Base-by-base conservation (phyloP, 2,113 vertebrate species). In the Daubentonia madagascariensis region DNA sequence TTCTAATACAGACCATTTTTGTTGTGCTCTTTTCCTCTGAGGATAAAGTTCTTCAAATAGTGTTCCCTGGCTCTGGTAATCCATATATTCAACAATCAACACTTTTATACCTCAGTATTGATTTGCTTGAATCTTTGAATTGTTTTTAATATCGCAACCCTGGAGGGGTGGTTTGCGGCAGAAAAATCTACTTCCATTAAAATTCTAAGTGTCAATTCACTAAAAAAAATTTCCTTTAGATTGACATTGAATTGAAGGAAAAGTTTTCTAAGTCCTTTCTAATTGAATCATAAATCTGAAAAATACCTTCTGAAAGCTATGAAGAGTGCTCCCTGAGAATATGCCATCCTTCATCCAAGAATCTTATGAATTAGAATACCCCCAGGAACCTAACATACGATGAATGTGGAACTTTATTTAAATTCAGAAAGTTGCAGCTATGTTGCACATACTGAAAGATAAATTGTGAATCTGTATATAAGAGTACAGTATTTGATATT, bases 251-350 rank as follows among this genome's bases (percentile, higher is more conserved):
- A 75, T 40, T 93, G 35, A 91, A 90, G 73, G 48, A 87, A 80
- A 94, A 52, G 3, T 35, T 76, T 87, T 89, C 25, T 96, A 81
- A 76, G 48, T 92, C n/a, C 25, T 96, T 95, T 61, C 35, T 83
- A 94, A 94, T 68, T 80, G 68, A 97, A 76, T 67, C 35, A 92
- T 91, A 96, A 96, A 84, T 94, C 45, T 81, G 54, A 94, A 95
- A 84, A 96, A 75, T 37, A 75, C 50, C 20, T 68, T 84, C n/a
- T 81, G 50, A 63, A 96, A 93, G 28, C 23, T 78, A 85, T 86
- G 25, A 87, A 93, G 40, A 54, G 35, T 73, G 8, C 23, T 79
- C 8, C 23, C 28, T 63, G 91, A 83, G 59, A 91, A 73, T 88
- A 89, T 50, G 16, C 10, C 59, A 89, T 85, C 45, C 11, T 94